These are phyloP conservation scores for Luperina testacea DNA, from an alignment of 2,888 invertebrate genomes.

Conservation along the genomic window DNA sequence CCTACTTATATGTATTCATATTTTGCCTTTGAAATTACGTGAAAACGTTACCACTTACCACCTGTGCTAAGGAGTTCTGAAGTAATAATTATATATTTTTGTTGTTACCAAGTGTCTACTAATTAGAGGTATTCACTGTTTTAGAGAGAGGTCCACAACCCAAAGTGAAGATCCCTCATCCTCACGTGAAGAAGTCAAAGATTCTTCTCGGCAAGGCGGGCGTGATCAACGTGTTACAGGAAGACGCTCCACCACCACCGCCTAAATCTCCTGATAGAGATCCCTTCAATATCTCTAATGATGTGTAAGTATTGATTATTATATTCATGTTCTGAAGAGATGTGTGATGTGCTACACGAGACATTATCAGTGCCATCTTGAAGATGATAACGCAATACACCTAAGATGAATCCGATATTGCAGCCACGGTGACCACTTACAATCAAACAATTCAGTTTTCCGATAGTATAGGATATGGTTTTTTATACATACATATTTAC, in stretches of 20 bases:
- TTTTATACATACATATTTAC: background rate
- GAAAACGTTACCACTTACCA: too few relatives aligned
- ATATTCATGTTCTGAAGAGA: background rate
- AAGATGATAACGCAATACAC: background rate
- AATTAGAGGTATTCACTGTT: background rate
- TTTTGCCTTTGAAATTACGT: background rate
- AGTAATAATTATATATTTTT: background rate
- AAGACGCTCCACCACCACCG: slow-evolving; percentile 97
- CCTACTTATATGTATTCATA: background rate
- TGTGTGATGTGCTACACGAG: background rate
- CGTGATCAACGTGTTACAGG: slow-evolving; percentile 98
- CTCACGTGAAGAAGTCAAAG: slow-evolving; percentile 98
- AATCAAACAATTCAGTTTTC: background rate
- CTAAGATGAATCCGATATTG: background rate
- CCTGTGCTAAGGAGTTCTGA: background rate
- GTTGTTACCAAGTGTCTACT: background rate
- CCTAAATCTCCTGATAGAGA: slow-evolving; percentile 97
- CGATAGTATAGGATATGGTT: background rate
- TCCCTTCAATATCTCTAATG: slow-evolving; percentile 99
- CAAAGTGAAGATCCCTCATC: slow-evolving; percentile 97
- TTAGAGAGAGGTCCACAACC: slow-evolving; percentile 93
- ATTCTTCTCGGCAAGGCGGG: slow-evolving; percentile 98
- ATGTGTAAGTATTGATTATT: slow-evolving; percentile 92
- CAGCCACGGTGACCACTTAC: background rate
- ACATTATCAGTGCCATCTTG: background rate